Conservation (phyloP, 2,113 vertebrate genomes). For the Oryzias javanicus region DNA sequence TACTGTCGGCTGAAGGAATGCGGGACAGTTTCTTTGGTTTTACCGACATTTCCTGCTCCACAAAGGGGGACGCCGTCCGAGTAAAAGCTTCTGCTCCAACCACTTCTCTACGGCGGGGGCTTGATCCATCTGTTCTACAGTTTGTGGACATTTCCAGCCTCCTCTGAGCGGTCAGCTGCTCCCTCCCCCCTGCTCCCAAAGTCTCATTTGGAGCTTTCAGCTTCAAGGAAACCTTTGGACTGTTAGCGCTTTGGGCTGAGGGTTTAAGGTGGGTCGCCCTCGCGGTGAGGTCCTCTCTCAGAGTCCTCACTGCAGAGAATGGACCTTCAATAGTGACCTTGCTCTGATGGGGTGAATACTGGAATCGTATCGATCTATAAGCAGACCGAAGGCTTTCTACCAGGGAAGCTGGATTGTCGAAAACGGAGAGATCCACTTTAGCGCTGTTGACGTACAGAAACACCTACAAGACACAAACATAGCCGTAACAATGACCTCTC, state of each 20-base stretch:
- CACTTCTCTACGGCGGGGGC: neutral
- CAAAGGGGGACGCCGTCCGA: neutral
- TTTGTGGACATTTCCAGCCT: neutral
- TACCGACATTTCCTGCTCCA: conserved; percentile 2
- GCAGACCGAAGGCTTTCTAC: conserved; percentile 25
- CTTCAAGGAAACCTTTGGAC: conserved; percentile 1
- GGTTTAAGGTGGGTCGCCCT: conserved; percentile 7
- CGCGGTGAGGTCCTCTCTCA: conserved; percentile 41
- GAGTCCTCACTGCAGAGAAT: conserved; percentile 38
- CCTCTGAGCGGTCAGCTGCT: neutral
- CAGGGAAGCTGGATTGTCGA: conserved; percentile 1
- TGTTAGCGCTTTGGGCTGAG: conserved; percentile 10
- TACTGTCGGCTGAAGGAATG: neutral
- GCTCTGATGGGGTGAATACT: neutral
- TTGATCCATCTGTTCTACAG: neutral
- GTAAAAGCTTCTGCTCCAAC: conserved; percentile 10
- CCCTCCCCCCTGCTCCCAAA: neutral
- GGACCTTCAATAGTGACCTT: conserved; percentile 43
- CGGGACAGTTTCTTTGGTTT: neutral
- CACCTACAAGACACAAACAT: conserved; percentile 37
- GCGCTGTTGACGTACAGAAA: conserved; percentile 36
- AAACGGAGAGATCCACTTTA: conserved; percentile 40
- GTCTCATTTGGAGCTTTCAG: neutral
- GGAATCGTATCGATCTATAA: conserved; percentile 48
- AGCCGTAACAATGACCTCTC: neutral